Conservation (phyloP, 2,113 vertebrate genomes). For the Hemichromis elongatus region DNA sequence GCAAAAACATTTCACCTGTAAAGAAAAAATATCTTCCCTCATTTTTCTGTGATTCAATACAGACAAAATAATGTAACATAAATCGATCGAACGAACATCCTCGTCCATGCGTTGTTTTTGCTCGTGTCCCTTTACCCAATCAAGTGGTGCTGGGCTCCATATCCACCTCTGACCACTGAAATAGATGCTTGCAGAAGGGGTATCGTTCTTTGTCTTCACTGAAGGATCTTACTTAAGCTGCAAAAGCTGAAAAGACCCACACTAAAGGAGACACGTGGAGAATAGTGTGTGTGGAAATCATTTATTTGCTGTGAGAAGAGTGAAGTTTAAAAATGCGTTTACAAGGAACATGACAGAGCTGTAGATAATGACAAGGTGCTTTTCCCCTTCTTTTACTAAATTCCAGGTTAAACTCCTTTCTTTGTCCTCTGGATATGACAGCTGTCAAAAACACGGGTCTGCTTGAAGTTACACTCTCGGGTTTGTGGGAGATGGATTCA, state of each 20-base stretch:
- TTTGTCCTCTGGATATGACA: neutral
- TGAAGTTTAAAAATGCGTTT: neutral
- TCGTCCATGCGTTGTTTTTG: rapidly evolving
- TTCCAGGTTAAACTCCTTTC: neutral
- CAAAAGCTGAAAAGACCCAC: neutral
- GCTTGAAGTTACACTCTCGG: neutral
- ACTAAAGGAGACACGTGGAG: neutral
- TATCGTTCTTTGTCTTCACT: neutral
- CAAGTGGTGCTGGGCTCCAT: neutral
- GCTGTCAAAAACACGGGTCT: neutral
- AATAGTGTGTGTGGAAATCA: neutral
- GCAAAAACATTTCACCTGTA: neutral
- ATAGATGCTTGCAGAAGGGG: neutral
- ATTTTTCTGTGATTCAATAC: neutral
- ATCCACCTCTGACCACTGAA: neutral
- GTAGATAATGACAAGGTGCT: neutral
- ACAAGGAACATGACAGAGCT: neutral
- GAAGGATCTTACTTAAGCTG: too few species aligned
- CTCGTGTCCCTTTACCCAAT: neutral
- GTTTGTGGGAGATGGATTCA: neutral
- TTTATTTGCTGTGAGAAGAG: slow-evolving; percentile 26
- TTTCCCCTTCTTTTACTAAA: neutral
- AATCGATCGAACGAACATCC: rapidly evolving
- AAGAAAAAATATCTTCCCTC: neutral
- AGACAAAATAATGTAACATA: neutral